Evolutionary conservation across 2,797 vertebrate species (phyloP).

Genomic region (Taenioides sp.): DNA sequence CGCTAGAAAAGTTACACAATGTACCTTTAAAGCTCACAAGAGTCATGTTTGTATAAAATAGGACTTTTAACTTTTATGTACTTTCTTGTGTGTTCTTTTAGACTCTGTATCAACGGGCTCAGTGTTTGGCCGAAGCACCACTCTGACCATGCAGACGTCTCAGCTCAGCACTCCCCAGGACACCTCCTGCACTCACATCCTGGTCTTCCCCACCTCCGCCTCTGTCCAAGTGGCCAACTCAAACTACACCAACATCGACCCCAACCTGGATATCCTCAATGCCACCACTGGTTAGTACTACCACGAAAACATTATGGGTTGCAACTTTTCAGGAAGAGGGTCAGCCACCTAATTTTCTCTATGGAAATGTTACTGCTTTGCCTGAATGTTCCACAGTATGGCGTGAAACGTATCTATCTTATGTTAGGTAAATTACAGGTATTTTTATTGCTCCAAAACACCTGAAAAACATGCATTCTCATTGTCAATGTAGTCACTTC

Average conservation of each 20-base stretch:
- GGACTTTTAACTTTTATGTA: not conserved
- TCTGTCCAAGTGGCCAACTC: slow-evolving; percentile 93
- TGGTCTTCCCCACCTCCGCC: slow-evolving; percentile 97
- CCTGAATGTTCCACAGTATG: too few species aligned
- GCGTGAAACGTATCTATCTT: too few species aligned
- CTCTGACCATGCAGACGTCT: slow-evolving; percentile 96
- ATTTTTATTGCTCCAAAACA: too few species aligned
- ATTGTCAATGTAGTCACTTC: too few species aligned
- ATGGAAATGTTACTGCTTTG: too few species aligned
- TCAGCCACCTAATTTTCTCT: too few species aligned
- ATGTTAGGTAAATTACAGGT: too few species aligned
- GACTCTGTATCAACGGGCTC: slow-evolving; percentile 98
- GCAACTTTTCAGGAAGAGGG: too few species aligned
- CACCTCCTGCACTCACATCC: slow-evolving; percentile 97
- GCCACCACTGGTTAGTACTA: slow-evolving; percentile 89
- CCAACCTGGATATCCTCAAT: slow-evolving; percentile 93
- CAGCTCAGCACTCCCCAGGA: slow-evolving; percentile 98
- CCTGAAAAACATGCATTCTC: too few species aligned
- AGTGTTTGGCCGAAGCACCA: slow-evolving; percentile 96
- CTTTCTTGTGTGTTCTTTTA: slow-evolving; percentile 42
- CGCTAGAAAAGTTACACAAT: too few species aligned
- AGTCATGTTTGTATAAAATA: too few species aligned
- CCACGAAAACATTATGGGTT: not conserved
- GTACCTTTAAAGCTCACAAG: too few species aligned
- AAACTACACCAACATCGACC: slow-evolving; percentile 89